Conservation (phyloP, 2,888 invertebrate species). For the Amblyjoppa fuscipennis region DNA sequence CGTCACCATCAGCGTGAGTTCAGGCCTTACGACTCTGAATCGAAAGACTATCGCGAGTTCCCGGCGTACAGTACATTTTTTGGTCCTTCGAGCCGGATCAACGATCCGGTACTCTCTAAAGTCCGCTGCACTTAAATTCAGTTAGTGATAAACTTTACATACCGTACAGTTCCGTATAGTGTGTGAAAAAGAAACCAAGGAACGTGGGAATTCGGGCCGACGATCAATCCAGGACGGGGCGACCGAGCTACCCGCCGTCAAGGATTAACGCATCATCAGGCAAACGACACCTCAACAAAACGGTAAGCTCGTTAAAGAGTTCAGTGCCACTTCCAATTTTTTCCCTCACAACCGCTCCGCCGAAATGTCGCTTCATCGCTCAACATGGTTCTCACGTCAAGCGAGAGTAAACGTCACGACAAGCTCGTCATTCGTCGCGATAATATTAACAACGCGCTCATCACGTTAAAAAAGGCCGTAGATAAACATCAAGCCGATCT, state of each 20-base stretch:
- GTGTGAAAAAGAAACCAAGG: neutral
- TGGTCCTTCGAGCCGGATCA: conserved; percentile 11
- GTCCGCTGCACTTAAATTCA: neutral
- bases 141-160: too few species aligned
- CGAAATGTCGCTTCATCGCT: neutral
- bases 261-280: neutral
- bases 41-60: neutral
- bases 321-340: neutral
- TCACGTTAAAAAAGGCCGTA: neutral
- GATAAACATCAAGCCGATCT: conserved; percentile 13
- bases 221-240: conserved; percentile 1
- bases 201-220: neutral
- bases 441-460: neutral
- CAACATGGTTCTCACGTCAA: neutral
- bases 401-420: conserved; percentile 3
- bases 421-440: conserved; percentile 17
- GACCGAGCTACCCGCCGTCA: neutral
- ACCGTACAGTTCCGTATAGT: neutral
- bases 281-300: neutral
- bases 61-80: neutral
- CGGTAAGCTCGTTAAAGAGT: conserved; percentile 10
- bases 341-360: neutral
- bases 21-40: too few species aligned
- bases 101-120: neutral
- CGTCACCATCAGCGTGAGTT: too few species aligned